Evolutionary conservation across 2,113 vertebrate genomes (phyloP).

Genomic region (Naja naja): DNA sequence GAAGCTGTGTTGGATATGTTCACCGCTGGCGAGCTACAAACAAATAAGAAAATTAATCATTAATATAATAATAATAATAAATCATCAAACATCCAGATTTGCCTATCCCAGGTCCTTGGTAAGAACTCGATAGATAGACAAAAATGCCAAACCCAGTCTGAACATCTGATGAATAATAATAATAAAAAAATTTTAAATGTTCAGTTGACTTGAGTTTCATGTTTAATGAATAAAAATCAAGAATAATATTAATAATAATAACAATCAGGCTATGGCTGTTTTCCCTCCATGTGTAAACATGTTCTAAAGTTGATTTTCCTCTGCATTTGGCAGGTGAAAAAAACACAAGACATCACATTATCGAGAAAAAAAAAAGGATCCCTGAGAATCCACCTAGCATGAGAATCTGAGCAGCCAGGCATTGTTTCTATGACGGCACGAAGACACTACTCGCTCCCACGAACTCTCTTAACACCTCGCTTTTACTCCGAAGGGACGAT

Average conservation of each 20-base stretch:
- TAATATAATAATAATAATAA: too few species aligned
- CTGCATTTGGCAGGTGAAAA: slow-evolving; percentile 68
- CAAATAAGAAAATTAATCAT: too few species aligned
- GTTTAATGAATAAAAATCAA: too few species aligned
- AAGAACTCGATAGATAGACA: too few species aligned
- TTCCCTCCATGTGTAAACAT: neutral
- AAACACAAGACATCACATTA: slow-evolving; percentile 31
- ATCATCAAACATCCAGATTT: too few species aligned
- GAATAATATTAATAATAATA: neutral
- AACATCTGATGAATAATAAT: too few species aligned
- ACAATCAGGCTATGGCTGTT: neutral
- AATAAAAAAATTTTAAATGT: too few species aligned
- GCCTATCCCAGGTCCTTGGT: too few species aligned
- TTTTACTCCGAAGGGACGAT: slow-evolving; percentile 83
- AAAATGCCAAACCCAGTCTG: too few species aligned
- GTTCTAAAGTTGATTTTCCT: neutral
- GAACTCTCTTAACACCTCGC: slow-evolving; percentile 82
- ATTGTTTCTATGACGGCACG: slow-evolving; percentile 84
- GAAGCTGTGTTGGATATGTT: too few species aligned
- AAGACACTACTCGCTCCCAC: slow-evolving; percentile 87
- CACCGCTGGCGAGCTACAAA: too few species aligned
- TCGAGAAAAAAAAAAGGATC: slow-evolving; percentile 12
- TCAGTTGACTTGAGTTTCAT: too few species aligned
- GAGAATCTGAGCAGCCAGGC: slow-evolving; percentile 58
- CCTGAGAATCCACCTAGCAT: slow-evolving; percentile 58